Base-by-base conservation (phyloP, 1,140 invertebrate genomes). In the Bombus pascuorum region DNA sequence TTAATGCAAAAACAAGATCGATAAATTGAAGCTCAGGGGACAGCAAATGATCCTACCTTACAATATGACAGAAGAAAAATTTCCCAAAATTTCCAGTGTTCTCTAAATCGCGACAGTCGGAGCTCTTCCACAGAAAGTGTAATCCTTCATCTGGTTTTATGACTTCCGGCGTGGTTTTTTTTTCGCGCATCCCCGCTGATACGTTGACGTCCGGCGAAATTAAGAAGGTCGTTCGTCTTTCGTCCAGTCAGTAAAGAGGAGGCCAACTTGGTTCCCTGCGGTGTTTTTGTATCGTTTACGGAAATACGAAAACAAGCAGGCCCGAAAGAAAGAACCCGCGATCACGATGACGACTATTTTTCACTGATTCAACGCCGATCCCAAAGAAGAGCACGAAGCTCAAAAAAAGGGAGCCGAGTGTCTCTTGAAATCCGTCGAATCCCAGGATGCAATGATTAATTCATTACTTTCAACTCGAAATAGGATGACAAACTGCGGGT, bases 211-310 rank as follows among this genome's bases (percentile, higher is more conserved):
- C 79, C 86, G 70, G 91, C 87, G 78, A 93, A 93, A 93, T 93
- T 93, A 92, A 92, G 90, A 92, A 91, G 89, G 89, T 93, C 87
- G 79, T 88, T 81, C 86, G 89, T 91, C 90, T 90, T 90, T 92
- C 88, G 78, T 80, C 42, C 59, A 10, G 28, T 84, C 15, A 47
- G 78, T 28, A 82, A 72, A 86, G 66, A 71, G 87, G 84, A 78
- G 86, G 81, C 85, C 89, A 87, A 77, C 32, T 53, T 13, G 84
- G 83, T 68, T 73, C 84, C 39, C 72, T 77, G 84, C 68, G 57
- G 81, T 71, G 81, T 90, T 92, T 92, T 85, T 90, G 89, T 71
- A 72, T 68, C 74, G 72, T 83, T 87, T 87, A 88, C 89, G 89
- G 89, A 92, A 92, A 92, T 87, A 91, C 89, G 77, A 82, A 80